phyloP scores from a whole-genome alignment of 2,888 invertebrate species.

The Agrilus biguttatus region DNA sequence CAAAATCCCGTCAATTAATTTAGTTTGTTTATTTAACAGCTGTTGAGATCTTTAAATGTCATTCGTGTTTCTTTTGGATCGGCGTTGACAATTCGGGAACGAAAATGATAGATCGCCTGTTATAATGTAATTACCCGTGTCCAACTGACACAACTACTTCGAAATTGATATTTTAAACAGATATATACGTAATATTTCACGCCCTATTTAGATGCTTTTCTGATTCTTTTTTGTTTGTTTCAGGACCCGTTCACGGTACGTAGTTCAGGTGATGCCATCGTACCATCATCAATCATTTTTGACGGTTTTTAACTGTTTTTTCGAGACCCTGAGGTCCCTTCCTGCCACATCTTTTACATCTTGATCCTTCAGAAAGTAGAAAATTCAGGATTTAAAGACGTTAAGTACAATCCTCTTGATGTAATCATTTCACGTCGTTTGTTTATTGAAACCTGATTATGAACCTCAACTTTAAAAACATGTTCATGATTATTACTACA shows the following conservation, averaged over 20 bases:
- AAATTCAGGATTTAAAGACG: too few species aligned
- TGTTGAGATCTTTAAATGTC: too few species aligned
- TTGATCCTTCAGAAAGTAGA: too few species aligned
- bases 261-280: conserved; percentile 16
- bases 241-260: conserved; percentile 52
- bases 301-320: conserved; percentile 3
- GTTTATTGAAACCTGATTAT: too few species aligned
- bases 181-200: conserved; percentile 5
- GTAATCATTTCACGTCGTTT: too few species aligned
- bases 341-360: too few species aligned
- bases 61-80: too few species aligned
- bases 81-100: conserved; percentile 6
- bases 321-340: neutral
- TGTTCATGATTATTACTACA: too few species aligned
- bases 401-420: too few species aligned
- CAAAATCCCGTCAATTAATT: neutral
- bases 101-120: conserved; percentile 10
- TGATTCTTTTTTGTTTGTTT: conserved; percentile 32
- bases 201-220: conserved; percentile 8
- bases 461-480: too few species aligned
- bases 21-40: neutral
- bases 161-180: conserved; percentile 6
- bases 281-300: conserved; percentile 14
- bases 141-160: conserved; percentile 9
- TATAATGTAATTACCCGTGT: conserved; percentile 10